These are phyloP conservation scores for Helarctos malayanus DNA, from an alignment of 2,797 vertebrate genomes.

Conservation along the genomic window DNA sequence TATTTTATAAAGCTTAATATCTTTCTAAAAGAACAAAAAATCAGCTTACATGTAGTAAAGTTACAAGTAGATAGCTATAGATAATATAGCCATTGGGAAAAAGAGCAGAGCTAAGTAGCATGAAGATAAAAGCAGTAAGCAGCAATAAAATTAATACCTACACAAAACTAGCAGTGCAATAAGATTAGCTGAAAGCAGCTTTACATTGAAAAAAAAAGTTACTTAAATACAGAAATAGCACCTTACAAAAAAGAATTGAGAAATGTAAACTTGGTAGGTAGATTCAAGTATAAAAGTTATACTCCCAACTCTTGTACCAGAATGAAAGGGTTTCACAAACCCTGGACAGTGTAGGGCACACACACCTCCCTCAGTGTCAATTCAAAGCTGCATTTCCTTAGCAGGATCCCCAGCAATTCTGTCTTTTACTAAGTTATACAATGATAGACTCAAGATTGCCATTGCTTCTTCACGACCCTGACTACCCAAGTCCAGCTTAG, in stretches of 20 bases:
- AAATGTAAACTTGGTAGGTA: constrained; percentile 91
- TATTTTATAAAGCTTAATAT: constrained; percentile 86
- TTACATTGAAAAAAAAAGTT: constrained; percentile 88
- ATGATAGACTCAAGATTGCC: constrained; percentile 53
- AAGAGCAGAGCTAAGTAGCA: constrained; percentile 76
- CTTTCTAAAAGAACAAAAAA: constrained; percentile 86
- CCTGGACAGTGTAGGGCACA: constrained; percentile 75
- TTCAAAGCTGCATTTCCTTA: constrained; percentile 77
- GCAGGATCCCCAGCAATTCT: constrained; percentile 40
- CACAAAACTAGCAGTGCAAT: constrained; percentile 91
- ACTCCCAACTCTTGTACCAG: constrained; percentile 85
- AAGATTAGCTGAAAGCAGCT: constrained; percentile 90
- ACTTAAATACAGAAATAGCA: constrained; percentile 90
- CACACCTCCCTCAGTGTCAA: constrained; percentile 83
- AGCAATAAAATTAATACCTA: constrained; percentile 89
- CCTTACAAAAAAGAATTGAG: constrained; percentile 89
- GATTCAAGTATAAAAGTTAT: constrained; percentile 92
- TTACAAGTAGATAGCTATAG: constrained; percentile 82
- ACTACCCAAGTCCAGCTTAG: neutral
- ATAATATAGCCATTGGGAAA: constrained; percentile 82
- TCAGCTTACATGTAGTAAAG: constrained; percentile 84
- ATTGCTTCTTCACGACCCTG: neutral
- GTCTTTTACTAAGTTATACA: constrained; percentile 57
- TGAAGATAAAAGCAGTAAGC: constrained; percentile 82
- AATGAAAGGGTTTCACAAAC: constrained; percentile 86